Evolutionary conservation across 2,113 vertebrate species (phyloP).

Genomic region (Aspiorhynchus laticeps): DNA sequence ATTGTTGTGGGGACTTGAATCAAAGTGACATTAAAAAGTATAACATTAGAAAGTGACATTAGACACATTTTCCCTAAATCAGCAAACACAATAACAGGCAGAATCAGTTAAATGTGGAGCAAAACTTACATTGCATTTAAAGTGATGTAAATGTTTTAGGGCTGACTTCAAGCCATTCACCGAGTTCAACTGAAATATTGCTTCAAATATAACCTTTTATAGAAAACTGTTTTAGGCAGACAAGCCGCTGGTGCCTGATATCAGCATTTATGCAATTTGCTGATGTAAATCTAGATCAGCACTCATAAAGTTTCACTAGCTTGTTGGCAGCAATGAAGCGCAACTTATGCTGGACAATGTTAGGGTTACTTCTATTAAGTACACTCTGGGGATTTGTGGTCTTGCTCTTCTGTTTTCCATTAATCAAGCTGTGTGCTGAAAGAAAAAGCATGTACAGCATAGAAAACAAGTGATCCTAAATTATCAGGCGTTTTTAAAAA

Average conservation of each 20-base stretch:
- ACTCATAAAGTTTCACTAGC: slow-evolving; percentile 54
- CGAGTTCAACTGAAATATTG: background rate
- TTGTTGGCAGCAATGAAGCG: slow-evolving; percentile 48
- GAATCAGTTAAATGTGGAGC: background rate
- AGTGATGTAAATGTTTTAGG: background rate
- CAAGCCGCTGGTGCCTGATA: slow-evolving; percentile 56
- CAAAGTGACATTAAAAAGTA: too few species aligned
- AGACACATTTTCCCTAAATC: background rate
- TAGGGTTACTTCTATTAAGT: slow-evolving; percentile 56
- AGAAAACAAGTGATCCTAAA: too few species aligned
- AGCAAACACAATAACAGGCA: background rate
- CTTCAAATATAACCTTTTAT: slow-evolving; percentile 48
- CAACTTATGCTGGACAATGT: slow-evolving; percentile 31
- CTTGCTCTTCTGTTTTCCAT: slow-evolving; percentile 43
- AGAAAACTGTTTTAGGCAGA: background rate
- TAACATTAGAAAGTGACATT: background rate
- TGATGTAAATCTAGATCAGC: slow-evolving; percentile 55
- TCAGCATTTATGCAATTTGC: slow-evolving; percentile 27
- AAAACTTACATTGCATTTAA: background rate
- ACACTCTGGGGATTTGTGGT: slow-evolving; percentile 7
- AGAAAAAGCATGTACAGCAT: background rate
- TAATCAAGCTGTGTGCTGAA: slow-evolving; percentile 39
- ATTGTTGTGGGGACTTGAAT: background rate
- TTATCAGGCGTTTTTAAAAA: too few species aligned
- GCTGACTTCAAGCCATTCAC: background rate